Conservation (phyloP, 1,140 invertebrate genomes). For the Adelges cooleyi region DNA sequence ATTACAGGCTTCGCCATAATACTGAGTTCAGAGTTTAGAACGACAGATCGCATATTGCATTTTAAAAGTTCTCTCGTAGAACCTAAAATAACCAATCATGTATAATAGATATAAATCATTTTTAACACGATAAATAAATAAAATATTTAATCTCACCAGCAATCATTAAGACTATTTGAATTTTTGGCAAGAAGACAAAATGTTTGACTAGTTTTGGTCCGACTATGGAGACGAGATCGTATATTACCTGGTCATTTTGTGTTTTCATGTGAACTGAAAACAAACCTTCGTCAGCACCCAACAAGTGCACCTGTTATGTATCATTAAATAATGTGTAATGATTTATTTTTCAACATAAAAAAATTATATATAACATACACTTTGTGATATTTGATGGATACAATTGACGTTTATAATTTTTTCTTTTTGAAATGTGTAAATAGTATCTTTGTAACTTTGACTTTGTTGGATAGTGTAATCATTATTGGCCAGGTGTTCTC, state of each 20-base stretch:
- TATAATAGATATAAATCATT: too few species aligned
- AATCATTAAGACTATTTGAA: constrained; percentile 23
- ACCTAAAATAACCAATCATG: neutral
- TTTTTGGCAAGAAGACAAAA: constrained; percentile 18
- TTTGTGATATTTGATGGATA: constrained; percentile 23
- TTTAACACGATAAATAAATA: neutral
- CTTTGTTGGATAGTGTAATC: neutral
- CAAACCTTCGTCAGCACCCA: constrained; percentile 25
- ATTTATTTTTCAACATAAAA: neutral
- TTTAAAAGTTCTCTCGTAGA: constrained; percentile 12
- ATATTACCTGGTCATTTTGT: neutral
- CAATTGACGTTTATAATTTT: constrained; percentile 1
- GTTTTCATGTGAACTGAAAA: constrained; percentile 24
- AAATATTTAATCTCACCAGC: constrained; percentile 7
- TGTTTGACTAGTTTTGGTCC: constrained; percentile 18
- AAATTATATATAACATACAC: neutral
- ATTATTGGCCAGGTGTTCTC: neutral
- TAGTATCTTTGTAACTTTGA: constrained; percentile 12
- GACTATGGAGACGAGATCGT: constrained; percentile 8
- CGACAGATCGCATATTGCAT: constrained; percentile 20
- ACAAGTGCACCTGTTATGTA: constrained; percentile 4
- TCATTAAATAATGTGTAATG: neutral
- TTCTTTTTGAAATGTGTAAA: neutral
- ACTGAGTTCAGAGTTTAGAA: constrained; percentile 3
- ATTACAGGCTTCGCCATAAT: constrained; percentile 9